Conservation (phyloP, 2,113 vertebrate genomes). For the Myanophis thanlyinensis region DNA sequence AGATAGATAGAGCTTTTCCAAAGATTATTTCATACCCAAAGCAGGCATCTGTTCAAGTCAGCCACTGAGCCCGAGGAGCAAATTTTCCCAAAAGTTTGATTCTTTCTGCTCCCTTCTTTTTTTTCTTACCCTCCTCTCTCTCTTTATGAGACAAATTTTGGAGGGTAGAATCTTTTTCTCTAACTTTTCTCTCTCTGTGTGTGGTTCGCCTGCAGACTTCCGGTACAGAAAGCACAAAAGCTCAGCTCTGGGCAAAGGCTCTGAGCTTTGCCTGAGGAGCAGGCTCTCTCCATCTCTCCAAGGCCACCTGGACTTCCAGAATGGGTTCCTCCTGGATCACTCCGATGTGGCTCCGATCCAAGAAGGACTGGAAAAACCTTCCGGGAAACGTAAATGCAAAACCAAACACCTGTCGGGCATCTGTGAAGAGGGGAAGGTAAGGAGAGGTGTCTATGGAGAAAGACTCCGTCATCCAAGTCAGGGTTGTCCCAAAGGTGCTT, state of each 20-base stretch:
- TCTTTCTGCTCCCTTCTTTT: background rate
- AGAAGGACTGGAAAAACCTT: constrained; percentile 86
- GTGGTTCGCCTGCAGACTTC: constrained; percentile 58
- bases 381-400: constrained; percentile 98
- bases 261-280: constrained; percentile 67
- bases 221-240: constrained; percentile 74
- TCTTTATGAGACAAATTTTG: background rate
- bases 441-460: background rate
- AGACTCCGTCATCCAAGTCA: background rate
- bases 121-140: background rate
- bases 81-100: background rate
- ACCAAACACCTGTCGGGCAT: constrained; percentile 88
- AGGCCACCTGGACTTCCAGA: constrained; percentile 69
- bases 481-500: background rate
- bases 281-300: constrained; percentile 64
- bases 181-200: constrained; percentile 10
- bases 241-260: constrained; percentile 50
- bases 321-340: constrained; percentile 73
- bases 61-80: background rate
- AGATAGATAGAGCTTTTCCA: background rate
- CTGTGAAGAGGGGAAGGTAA: constrained; percentile 85
- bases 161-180: background rate
- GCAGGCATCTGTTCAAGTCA: background rate
- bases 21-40: background rate
- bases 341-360: constrained; percentile 66